Conservation (phyloP, 2,888 invertebrate species). For the Synanthedon myopaeformis region DNA sequence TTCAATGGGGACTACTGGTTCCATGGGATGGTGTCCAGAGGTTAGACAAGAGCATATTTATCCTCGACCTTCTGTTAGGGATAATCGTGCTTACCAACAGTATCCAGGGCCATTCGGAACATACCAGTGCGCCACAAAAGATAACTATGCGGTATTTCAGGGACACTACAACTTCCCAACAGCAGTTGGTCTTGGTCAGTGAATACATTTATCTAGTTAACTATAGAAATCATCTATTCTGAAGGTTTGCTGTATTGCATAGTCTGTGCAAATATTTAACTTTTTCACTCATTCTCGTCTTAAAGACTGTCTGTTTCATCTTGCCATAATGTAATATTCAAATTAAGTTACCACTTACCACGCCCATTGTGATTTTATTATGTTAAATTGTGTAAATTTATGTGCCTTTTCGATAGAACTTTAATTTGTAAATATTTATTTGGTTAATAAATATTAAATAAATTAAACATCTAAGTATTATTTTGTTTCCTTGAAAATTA, state of each 20-base stretch:
- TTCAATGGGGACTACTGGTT: conserved; percentile 20
- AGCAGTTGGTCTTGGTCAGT: conserved; percentile 60
- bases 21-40: conserved; percentile 43
- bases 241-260: too few relatives aligned
- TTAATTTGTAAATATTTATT: too few relatives aligned
- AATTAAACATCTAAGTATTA: too few relatives aligned
- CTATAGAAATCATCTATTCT: neutral
- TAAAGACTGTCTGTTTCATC: neutral
- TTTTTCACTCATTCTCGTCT: neutral
- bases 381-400: conserved; percentile 1
- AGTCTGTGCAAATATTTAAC: too few relatives aligned
- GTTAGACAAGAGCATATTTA: conserved; percentile 46
- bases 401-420: neutral
- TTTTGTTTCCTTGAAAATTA: too few relatives aligned
- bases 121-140: conserved; percentile 61
- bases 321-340: neutral
- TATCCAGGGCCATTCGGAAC: conserved; percentile 41
- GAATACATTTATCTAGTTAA: conserved; percentile 4
- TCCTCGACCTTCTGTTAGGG: conserved; percentile 30
- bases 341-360: neutral
- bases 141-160: conserved; percentile 60
- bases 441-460: too few relatives aligned
- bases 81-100: conserved; percentile 52
- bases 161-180: conserved; percentile 63
- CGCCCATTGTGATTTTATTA: too few relatives aligned